Evolutionary conservation across 1,140 invertebrate species (phyloP).

Genomic region (Zaprionus nigranus): DNA sequence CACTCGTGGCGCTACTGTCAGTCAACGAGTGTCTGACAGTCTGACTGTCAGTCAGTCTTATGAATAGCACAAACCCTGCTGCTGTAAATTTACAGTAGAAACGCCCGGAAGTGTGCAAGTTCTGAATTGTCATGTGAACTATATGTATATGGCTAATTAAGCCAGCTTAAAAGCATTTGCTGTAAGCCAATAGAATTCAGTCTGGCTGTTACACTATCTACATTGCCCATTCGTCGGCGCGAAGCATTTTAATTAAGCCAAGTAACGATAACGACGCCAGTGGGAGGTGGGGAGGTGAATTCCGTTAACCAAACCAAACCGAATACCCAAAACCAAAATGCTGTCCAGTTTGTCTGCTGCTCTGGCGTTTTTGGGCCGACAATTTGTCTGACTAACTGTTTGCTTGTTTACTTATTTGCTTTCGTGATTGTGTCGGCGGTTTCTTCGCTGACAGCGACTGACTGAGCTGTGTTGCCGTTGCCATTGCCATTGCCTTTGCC

Average conservation of each 20-base stretch:
- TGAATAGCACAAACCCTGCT: conserved; percentile 20
- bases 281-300: not conserved
- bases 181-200: not conserved
- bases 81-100: conserved; percentile 35
- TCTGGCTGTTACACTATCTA: not conserved
- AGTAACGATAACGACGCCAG: conserved; percentile 61
- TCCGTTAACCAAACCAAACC: conserved; percentile 13
- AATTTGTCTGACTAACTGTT: conserved; percentile 41
- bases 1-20: conserved; percentile 14
- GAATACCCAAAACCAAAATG: conserved; percentile 31
- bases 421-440: conserved; percentile 76
- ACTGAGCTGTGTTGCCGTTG: not conserved
- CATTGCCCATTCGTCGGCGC: conserved; percentile 55
- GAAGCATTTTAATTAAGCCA: conserved; percentile 75
- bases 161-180: conserved; percentile 2
- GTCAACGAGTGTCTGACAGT: not conserved
- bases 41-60: conserved; percentile 17
- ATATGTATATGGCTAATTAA: conserved; percentile 40
- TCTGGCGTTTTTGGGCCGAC: conserved; percentile 7
- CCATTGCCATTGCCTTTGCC: conserved; percentile 37
- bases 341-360: conserved; percentile 19
- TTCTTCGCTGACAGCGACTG: conserved; percentile 60
- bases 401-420: conserved; percentile 73
- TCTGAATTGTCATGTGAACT: conserved; percentile 38
- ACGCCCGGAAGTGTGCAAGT: conserved; percentile 19